These are phyloP conservation scores for Larimichthys crocea DNA, from an alignment of 2,113 vertebrate species.

Conservation along the genomic window DNA sequence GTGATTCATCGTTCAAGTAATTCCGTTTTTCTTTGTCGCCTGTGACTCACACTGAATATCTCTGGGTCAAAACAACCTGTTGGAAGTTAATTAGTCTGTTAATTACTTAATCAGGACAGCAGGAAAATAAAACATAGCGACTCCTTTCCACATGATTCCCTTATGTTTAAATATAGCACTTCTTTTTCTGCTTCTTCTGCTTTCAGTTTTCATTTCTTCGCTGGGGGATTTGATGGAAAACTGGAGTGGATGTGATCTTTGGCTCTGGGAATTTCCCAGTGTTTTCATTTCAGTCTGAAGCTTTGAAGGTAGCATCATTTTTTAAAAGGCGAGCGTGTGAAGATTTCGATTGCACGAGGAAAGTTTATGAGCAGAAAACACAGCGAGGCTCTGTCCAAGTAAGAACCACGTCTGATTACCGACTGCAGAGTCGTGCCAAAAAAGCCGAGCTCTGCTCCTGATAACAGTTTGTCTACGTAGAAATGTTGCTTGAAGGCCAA, in stretches of 20 bases:
- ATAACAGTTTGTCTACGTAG: neutral
- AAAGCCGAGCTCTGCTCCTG: neutral
- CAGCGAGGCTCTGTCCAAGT: neutral
- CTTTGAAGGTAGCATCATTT: neutral
- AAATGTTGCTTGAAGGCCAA: conserved; percentile 9
- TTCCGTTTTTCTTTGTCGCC: neutral
- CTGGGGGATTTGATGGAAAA: neutral
- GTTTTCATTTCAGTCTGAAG: neutral
- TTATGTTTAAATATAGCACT: neutral
- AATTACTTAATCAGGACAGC: neutral
- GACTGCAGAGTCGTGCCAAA: neutral
- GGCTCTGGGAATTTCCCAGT: conserved; percentile 32
- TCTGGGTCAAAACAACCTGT: neutral
- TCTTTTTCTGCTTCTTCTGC: neutral
- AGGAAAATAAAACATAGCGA: too few species aligned
- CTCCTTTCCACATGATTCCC: neutral
- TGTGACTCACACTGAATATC: neutral
- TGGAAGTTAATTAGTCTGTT: neutral
- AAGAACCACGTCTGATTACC: conserved; percentile 1
- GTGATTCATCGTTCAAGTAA: neutral
- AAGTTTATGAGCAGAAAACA: neutral
- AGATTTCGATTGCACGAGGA: neutral
- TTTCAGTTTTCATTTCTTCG: conserved; percentile 10
- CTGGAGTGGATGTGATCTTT: conserved; percentile 11
- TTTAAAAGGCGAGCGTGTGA: neutral